Conservation (phyloP, 2,888 invertebrate species). For the Julus scandinavius region DNA sequence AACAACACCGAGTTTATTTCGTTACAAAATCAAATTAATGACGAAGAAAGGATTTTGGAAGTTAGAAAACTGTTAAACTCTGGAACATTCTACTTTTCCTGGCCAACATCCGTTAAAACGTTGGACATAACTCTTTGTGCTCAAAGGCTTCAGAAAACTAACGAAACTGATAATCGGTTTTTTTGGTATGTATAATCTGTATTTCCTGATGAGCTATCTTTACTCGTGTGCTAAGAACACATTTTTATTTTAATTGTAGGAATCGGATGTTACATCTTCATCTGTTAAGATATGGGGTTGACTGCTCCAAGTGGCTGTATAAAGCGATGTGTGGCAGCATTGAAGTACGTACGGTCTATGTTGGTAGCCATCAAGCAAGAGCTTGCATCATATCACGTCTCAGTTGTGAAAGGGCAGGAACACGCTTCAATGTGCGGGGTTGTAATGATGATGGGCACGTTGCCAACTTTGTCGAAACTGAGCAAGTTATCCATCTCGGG, state of each 20-base stretch:
- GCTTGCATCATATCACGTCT: constrained; percentile 96
- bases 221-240: background rate
- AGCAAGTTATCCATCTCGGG: constrained; percentile 94
- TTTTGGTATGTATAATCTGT: constrained; percentile 77
- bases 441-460: constrained; percentile 99
- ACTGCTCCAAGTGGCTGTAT: constrained; percentile 90
- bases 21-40: constrained; percentile 68
- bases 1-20: constrained; percentile 93
- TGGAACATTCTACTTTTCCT: constrained; percentile 98
- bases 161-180: constrained; percentile 90
- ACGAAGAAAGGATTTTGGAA: constrained; percentile 67
- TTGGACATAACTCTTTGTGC: constrained; percentile 95
- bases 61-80: constrained; percentile 89
- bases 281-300: constrained; percentile 89
- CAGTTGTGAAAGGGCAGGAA: constrained; percentile 98
- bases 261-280: constrained; percentile 96
- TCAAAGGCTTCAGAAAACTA: constrained; percentile 84
- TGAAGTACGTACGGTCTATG: constrained; percentile 98
- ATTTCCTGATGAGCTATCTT: background rate
- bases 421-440: constrained; percentile 97
- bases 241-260: constrained; percentile 67
- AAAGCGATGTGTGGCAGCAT: constrained; percentile 98
- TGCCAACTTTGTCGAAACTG: constrained; percentile 99
- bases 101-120: constrained; percentile 73
- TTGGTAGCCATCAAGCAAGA: constrained; percentile 91